Evolutionary conservation across 2,113 vertebrate species (phyloP), one percentile per base, ranked within the genome.

Genomic region (Bos javanicus): DNA sequence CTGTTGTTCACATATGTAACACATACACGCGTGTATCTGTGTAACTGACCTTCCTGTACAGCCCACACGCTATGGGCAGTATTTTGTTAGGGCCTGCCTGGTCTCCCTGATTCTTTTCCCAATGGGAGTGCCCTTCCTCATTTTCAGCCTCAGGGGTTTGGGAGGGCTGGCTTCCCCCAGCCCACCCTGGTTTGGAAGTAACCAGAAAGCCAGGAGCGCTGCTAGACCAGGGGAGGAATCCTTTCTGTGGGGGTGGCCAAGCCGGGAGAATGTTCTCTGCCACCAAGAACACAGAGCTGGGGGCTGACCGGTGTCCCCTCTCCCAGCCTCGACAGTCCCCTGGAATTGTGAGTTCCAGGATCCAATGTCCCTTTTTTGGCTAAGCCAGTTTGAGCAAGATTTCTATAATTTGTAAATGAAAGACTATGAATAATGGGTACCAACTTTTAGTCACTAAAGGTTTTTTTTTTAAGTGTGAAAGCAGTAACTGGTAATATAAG

Each of bases 21-120:
- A 15, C 3, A 30, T 16, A 14, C 16, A 4, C 0, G 1, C 7
- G 3, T 21, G 4, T 5, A 39, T 7, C 1, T 5, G 5, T 14
- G 56, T 33, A 1, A 30, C 0, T 5, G 48, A 12, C 90, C 1
- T 43, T 48, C 54, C 74, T 6, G 11, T 0, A 71, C 10, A 12
- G 11, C 87, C 52, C n/a, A 7, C 5, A 7, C 1, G 0, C 82
- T 33, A 54, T 0, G 4, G 84, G 8, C 16, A 10, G 0, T 33
- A 3, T 23, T n/a, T 28, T 30, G 26, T 26, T 80, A 12, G 7
- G 52, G 14, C 23, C 62, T 36, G 81, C 26, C 81, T 46, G 21
- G 33, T 57, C 9, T 50, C 74, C 30, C 36, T 12, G 6, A 88
- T 50, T 33, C 39, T 92, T 46, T 74, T 39, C 81, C 85, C 25